Evolutionary conservation across 2,113 vertebrate species (phyloP), one percentile per base, ranked within the genome.

Genomic region (Silurus glanis): DNA sequence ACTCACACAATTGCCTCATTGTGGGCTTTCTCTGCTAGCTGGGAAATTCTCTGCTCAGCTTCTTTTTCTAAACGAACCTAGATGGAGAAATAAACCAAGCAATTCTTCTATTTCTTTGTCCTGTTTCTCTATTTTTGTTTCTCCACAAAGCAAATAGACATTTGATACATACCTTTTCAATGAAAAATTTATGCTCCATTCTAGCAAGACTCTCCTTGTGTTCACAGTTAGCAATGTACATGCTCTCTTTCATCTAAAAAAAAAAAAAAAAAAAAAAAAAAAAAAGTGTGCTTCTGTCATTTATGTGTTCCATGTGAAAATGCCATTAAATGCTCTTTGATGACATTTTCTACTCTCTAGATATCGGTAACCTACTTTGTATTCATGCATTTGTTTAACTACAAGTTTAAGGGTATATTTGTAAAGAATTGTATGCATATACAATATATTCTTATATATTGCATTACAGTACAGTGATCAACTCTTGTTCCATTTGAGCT

Each of bases 1-100:
- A 92, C 97, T 97, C 93, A 98, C 96, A 90, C 86, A 91, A 96
- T 71, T 45, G 96, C 96, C 87, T 97, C 96, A 87, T 83, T 93
- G 92, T 96, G 96, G 88, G 96, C 94, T 87, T 83, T 91, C 83
- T 95, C 94, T 66, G 95, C 92, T 87, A 95, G 89, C 91, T 90
- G 90, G 59, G 93, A 86, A 83, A 97, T 93, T 89, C 91, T 95
- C 92, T 92, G 93, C 89, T 96, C 95, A 14, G 95, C 96, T 88
- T 97, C 96, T 84, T 90, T 93, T 94, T 97, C 95, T 85, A 96
- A 89, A 67, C 92, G 92, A 86, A 91, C 91, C 97, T 97, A 88
- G 23, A 47, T n/a, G 61, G 75, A 90, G n/a, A 86, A 82, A n/a
- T 55, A 86, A 61, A 83, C 88, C 6, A 58, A 62, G 56, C 56